Base-by-base conservation (phyloP, 1,140 invertebrate genomes). In the Sitophilus oryzae region DNA sequence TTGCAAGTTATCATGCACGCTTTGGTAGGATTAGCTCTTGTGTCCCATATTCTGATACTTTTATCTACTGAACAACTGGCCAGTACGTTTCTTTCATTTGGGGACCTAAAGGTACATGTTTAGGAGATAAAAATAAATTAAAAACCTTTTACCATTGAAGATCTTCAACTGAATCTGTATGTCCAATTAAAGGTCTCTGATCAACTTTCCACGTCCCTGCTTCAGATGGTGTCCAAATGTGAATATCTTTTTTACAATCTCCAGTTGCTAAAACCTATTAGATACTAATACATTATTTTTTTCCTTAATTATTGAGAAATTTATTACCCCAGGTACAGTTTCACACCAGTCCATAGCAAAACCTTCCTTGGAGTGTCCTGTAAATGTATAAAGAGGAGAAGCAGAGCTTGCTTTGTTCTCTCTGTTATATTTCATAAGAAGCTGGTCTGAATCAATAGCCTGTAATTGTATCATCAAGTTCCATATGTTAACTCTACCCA, bases 21-120 rank as follows among this genome's bases (percentile, higher is more conserved):
- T 68, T 93, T 91, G 36, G 80, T 80, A 0, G 91, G 89, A 38
- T 83, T 77, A 16, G 82, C 86, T 72, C 96, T 79, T 16, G 82
- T 86, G 72, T 99, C 95, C 90, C 90, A 94, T 64, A 93, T 89
- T 69, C 88, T 82, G 56, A 93, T 88, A 59, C 85, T 88, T 76
- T 85, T 90, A 71, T 98, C 96, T 10, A 94, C 88, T 21, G 95
- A 98, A 76, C 95, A 98, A 8, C 93, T 92, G 37, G 93, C 93
- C 58, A 99, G 78, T 1, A 98, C 93, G 77, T 90, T 86, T 55
- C 77, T 79, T 77, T 99, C 96, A 76, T 86, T 96, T 2, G 95
- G 94, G 55, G 95, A 98, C 51, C 49, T 52, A 34, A 19, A 44
- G 25, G 5, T 44, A 22, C n/a, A 36, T 9, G 37, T 9, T 10